Evolutionary conservation across 2,113 vertebrate genomes (phyloP).

Genomic region (Speoplatyrhinus poulsoni): DNA sequence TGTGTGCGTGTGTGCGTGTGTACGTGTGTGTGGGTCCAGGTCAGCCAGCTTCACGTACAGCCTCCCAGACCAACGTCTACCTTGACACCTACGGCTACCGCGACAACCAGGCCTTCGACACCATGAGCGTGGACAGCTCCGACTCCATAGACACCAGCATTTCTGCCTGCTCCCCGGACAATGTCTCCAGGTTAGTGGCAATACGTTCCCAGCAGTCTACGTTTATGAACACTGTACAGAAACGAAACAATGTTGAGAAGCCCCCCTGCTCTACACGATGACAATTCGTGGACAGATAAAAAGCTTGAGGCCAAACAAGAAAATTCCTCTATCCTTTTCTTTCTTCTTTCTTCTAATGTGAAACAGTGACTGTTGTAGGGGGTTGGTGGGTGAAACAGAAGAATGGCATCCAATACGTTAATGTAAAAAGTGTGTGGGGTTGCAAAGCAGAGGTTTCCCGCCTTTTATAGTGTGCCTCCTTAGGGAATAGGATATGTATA

Average conservation of each 20-base stretch:
- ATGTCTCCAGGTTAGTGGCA: conserved; percentile 86
- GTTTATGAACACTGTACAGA: background rate
- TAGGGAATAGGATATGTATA: conserved; percentile 33
- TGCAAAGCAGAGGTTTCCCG: conserved; percentile 39
- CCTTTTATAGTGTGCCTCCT: conserved; percentile 35
- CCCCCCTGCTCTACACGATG: background rate
- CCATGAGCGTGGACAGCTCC: conserved; percentile 89
- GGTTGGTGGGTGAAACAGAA: background rate
- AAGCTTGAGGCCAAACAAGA: background rate
- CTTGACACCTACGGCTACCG: conserved; percentile 87
- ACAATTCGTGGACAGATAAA: background rate
- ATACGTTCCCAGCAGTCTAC: background rate
- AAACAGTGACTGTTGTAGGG: conserved; percentile 16
- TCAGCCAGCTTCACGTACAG: conserved; percentile 82
- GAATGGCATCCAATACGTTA: conserved; percentile 20
- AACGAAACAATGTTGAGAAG: background rate
- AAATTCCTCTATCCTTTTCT: background rate
- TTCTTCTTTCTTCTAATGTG: conserved; percentile 20
- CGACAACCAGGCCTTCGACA: conserved; percentile 88
- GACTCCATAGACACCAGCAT: conserved; percentile 97
- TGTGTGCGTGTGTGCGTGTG: background rate
- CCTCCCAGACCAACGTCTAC: conserved; percentile 90
- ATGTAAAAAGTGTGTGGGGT: conserved; percentile 54
- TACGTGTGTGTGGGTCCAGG: conserved; percentile 60
- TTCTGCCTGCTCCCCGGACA: conserved; percentile 95